Evolutionary conservation across 2,113 vertebrate genomes (phyloP), one percentile per base, ranked within the genome.

Genomic region (Cettia cetti): DNA sequence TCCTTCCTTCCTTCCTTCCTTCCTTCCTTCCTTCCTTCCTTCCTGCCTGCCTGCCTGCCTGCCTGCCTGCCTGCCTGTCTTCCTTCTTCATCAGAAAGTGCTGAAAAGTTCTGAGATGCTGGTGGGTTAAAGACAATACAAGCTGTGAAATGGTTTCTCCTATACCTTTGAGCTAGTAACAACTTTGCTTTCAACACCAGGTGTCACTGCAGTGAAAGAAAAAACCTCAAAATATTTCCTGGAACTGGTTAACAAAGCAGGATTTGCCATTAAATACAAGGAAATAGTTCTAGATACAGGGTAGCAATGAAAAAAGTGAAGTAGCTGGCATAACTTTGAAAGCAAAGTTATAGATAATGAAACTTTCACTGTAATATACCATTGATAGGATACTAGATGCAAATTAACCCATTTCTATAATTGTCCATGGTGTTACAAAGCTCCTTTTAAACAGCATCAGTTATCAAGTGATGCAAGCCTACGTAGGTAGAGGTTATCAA

Each of bases 181-280:
- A 56, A 23, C 60, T 79, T 89, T 49, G 9, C 28, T 94, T 50
- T 91, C 64, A 94, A 94, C 95, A 96, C 94, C 95, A 97, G 97
- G 86, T 96, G 97, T 97, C 97, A 86, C 96, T 96, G 59, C 74
- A 80, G 95, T 53, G 35, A 86, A 24, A 95, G 94, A 64, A 76
- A 40, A 40, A 95, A 94, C 57, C 24, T 78, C 63, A 17, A 39
- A 52, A 15, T 54, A 60, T 39, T 81, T 70, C 60, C 83, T 40
- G 56, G 42, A 88, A 14, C 13, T 40, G 35, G 33, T 81, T 66
- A 93, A 77, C 50, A 44, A 33, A 66, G 69, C 49, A 69, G 57
- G 59, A 89, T 89, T 82, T 86, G 11, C 20, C 54, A 31, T 23
- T 40, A 45, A 88, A 74, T 70, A 49, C 47, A 82, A 82, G 69